Evolutionary conservation across 2,888 invertebrate species (phyloP).

Genomic region (Lypha dubia): DNA sequence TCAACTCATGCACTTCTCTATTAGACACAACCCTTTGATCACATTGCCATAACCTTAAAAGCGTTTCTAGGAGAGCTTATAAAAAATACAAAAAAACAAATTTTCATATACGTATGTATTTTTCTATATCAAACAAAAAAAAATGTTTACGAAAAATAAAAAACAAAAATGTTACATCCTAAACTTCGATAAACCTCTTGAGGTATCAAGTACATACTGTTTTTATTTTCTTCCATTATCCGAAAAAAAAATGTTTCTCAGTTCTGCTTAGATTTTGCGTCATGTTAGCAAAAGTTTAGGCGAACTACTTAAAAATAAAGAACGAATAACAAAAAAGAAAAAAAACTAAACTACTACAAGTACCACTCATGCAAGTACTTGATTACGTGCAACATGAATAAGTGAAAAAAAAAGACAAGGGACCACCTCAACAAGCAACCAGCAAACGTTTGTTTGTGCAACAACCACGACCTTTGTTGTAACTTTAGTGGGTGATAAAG

Average conservation of each 20-base stretch:
- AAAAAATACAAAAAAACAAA: neutral
- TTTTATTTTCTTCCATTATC: constrained; percentile 28
- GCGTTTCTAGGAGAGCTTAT: neutral
- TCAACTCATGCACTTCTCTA: too few species aligned
- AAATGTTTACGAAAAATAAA: neutral
- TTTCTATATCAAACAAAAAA: constrained; percentile 26
- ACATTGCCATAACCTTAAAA: too few species aligned
- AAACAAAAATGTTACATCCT: constrained; percentile 27
- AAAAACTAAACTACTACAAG: neutral
- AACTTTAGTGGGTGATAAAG: constrained; percentile 15
- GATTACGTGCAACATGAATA: constrained; percentile 42
- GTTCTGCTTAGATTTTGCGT: constrained; percentile 32
- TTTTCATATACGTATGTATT: too few species aligned
- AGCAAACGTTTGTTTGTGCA: constrained; percentile 32
- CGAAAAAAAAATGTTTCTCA: too few species aligned
- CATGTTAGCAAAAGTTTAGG: constrained; percentile 30
- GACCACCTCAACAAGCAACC: constrained; percentile 35
- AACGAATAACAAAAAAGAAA: neutral
- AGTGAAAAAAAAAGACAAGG: constrained; percentile 12
- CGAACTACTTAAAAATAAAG: constrained; percentile 10
- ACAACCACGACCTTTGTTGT: neutral
- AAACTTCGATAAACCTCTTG: constrained; percentile 70
- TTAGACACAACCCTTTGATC: too few species aligned
- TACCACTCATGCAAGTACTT: constrained; percentile 39
- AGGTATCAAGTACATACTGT: constrained; percentile 55